Conservation (phyloP, 2,113 vertebrate species). For the Thamnaconus septentrionalis region DNA sequence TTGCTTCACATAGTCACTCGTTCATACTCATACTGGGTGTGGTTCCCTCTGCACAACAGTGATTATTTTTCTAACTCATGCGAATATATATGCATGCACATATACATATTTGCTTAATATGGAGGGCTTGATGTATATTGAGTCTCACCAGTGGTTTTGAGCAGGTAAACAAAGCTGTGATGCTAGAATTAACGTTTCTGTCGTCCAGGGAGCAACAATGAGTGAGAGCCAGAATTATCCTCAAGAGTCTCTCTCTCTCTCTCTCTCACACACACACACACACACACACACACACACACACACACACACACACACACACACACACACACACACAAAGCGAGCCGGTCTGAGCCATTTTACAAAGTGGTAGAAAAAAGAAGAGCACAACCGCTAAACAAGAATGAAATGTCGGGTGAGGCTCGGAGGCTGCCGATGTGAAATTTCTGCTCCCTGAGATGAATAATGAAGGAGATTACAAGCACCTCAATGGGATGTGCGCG, state of each 20-base stretch:
- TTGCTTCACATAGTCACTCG: too few relatives aligned
- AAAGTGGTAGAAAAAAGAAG: slow-evolving; percentile 34
- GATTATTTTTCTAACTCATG: too few relatives aligned
- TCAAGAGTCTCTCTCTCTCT: slow-evolving; percentile 28
- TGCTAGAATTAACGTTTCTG: too few relatives aligned
- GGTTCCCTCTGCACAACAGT: too few relatives aligned
- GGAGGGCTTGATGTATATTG: background rate
- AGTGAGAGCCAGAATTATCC: slow-evolving; percentile 50
- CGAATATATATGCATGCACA: too few relatives aligned
- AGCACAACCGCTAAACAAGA: slow-evolving; percentile 63
- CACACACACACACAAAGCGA: background rate
- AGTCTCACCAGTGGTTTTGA: slow-evolving; percentile 50
- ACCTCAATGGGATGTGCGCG: slow-evolving; percentile 62
- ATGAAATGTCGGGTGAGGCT: slow-evolving; percentile 58
- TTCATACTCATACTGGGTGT: too few relatives aligned
- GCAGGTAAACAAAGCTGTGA: slow-evolving; percentile 5
- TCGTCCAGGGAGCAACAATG: slow-evolving; percentile 47
- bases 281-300: slow-evolving; percentile 30
- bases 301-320: slow-evolving; percentile 17
- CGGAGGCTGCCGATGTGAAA: slow-evolving; percentile 59
- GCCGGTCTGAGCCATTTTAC: too few relatives aligned
- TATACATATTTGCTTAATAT: too few relatives aligned
- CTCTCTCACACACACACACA: slow-evolving; percentile 43
- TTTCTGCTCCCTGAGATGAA: slow-evolving; percentile 74
- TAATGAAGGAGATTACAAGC: slow-evolving; percentile 77